Conservation (phyloP, 2,113 vertebrate genomes). For the Centropus bengalensis region DNA sequence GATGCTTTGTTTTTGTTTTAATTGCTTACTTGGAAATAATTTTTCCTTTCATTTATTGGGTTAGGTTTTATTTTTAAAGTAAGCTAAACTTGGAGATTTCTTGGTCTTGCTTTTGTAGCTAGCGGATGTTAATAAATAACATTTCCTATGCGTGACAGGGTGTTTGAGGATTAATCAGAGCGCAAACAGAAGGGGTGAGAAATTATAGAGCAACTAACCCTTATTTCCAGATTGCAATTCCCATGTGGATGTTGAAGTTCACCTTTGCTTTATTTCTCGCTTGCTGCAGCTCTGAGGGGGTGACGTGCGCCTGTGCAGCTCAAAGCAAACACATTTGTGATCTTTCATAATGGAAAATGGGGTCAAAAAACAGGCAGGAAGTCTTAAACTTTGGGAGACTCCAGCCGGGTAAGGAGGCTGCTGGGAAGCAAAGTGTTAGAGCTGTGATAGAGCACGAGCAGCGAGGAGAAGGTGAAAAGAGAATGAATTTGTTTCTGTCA, state of each 20-base stretch:
- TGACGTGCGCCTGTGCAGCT: neutral
- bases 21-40: neutral
- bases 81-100: conserved; percentile 32
- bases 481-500: neutral
- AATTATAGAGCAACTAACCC: neutral
- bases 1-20: neutral
- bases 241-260: neutral
- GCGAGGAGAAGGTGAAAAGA: neutral
- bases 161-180: neutral
- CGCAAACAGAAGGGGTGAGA: neutral
- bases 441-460: neutral
- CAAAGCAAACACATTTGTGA: neutral
- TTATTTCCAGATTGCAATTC: neutral
- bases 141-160: conserved; percentile 22
- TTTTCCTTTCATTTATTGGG: neutral
- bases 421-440: neutral
- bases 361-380: neutral
- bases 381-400: neutral
- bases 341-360: neutral
- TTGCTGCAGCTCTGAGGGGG: neutral
- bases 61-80: conserved; percentile 19
- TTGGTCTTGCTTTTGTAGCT: conserved; percentile 16
- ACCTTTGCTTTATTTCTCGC: neutral
- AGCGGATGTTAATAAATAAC: conserved; percentile 63
- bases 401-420: neutral